Evolutionary conservation across 2,797 vertebrate species (phyloP).

Genomic region (Rhinella marina): DNA sequence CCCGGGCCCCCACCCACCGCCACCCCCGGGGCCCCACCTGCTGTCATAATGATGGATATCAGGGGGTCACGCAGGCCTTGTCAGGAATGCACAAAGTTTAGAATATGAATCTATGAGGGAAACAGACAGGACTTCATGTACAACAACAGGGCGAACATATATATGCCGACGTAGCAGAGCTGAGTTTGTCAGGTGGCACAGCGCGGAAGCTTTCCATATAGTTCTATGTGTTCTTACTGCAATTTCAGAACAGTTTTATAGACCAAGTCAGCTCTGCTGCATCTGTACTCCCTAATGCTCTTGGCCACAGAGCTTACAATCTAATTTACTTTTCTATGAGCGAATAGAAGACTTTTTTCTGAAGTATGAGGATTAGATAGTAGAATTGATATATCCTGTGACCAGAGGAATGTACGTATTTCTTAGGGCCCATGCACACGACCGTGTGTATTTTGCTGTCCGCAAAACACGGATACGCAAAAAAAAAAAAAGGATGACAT

Average conservation of each 20-base stretch:
- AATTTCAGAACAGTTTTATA: not conserved
- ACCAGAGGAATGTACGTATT: too few species aligned
- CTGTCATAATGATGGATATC: conserved; percentile 58
- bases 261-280: not conserved
- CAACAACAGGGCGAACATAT: too few species aligned
- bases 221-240: not conserved
- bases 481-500: too few species aligned
- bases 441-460: too few species aligned
- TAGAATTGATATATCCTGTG: too few species aligned
- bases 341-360: not conserved
- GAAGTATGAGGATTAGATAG: not conserved
- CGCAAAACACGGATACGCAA: too few species aligned
- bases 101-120: conserved; percentile 39
- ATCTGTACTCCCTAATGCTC: not conserved
- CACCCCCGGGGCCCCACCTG: conserved; percentile 62
- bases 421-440: too few species aligned
- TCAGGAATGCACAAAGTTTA: conserved; percentile 62
- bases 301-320: not conserved
- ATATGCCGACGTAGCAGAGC: not conserved
- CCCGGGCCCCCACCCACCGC: too few species aligned
- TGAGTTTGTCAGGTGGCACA: not conserved
- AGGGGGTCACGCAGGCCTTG: conserved; percentile 49
- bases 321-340: not conserved
- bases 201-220: not conserved
- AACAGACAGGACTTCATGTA: conserved; percentile 2